Base-by-base conservation (phyloP, 2,113 vertebrate genomes). In the Thymallus thymallus region DNA sequence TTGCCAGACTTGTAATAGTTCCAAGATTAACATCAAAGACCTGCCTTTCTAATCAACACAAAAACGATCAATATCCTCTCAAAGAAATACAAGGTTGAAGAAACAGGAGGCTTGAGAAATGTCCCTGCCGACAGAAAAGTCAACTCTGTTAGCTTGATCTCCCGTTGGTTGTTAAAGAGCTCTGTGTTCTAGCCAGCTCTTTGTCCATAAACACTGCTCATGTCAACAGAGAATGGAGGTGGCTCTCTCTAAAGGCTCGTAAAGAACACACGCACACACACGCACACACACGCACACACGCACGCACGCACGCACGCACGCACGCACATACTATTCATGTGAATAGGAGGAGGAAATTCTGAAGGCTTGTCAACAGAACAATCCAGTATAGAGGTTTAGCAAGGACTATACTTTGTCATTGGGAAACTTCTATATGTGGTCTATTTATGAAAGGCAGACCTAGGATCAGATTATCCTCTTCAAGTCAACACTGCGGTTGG, bases 261-360 rank as follows among this genome's bases (percentile, higher is more conserved):
- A 82, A 82, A 87, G 84, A 85, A 87, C 86, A 89, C 88, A 41
- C 35, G n/a, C n/a, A n/a, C n/a, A n/a, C n/a, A n/a, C n/a, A n/a
- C n/a, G n/a, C n/a, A n/a, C n/a, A n/a, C n/a, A n/a, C n/a, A n/a
- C n/a, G n/a, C n/a, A n/a, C n/a, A n/a, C n/a, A n/a, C n/a, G n/a
- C n/a, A n/a, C n/a, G n/a, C n/a, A n/a, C n/a, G n/a, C n/a, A n/a
- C n/a, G n/a, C n/a, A n/a, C n/a, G n/a, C n/a, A n/a, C n/a, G n/a
- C n/a, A n/a, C n/a, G 7, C 35, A 41, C 35, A 41, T 41, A 2
- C 35, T 41, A 41, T 10, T 41, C 35, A 10, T 41, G 35, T 41
- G 35, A 9, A 10, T 0, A 10, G 9, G 35, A 41, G 9, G 35
- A 41, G 35, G 2, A 10, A 2, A 41, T 41, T 41, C 35, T 9